A percentile compares a stretch with the other conserved stretches of the same genome.
Evolutionary conservation across 2,888 invertebrate genomes (phyloP).

Genomic region (Cyclophora punctaria): DNA sequence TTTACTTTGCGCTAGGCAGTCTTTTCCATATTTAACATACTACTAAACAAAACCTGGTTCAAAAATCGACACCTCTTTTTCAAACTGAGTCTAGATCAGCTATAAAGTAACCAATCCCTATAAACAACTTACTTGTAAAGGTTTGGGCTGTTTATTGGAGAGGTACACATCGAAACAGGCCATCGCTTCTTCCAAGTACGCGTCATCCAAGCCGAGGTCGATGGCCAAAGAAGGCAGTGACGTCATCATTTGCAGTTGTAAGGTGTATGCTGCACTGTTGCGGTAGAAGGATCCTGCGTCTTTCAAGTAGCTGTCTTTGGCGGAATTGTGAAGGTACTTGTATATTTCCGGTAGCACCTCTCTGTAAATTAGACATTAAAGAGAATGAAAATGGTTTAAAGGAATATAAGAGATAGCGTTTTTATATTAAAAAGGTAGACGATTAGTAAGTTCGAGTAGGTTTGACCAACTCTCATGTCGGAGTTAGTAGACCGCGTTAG

Average conservation of each 20-base stretch:
- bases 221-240: constrained; percentile 60
- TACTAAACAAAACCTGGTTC: no score
- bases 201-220: constrained; percentile 62
- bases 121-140: constrained; percentile 72
- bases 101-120: neutral
- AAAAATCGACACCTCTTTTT: no score
- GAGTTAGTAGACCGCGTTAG: no score
- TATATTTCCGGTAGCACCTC: constrained; percentile 80
- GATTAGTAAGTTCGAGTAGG: neutral
- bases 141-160: constrained; percentile 75
- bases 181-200: constrained; percentile 54
- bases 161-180: constrained; percentile 68
- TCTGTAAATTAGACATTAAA: constrained; percentile 42
- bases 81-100: no score
- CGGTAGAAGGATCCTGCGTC: constrained; percentile 75
- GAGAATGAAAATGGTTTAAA: neutral
- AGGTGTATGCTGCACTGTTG: constrained; percentile 57
- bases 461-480: no score
- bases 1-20: no score
- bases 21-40: no score
- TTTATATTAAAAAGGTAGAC: neutral
- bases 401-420: neutral
- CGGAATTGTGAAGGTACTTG: constrained; percentile 66
- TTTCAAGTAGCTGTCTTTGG: constrained; percentile 75
- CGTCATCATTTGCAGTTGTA: constrained; percentile 69